Percentiles rank a stretch among this genome's conserved stretches.
These are phyloP conservation scores for Manis javanica DNA, from an alignment of 2,797 vertebrate genomes.

Conservation along the genomic window DNA sequence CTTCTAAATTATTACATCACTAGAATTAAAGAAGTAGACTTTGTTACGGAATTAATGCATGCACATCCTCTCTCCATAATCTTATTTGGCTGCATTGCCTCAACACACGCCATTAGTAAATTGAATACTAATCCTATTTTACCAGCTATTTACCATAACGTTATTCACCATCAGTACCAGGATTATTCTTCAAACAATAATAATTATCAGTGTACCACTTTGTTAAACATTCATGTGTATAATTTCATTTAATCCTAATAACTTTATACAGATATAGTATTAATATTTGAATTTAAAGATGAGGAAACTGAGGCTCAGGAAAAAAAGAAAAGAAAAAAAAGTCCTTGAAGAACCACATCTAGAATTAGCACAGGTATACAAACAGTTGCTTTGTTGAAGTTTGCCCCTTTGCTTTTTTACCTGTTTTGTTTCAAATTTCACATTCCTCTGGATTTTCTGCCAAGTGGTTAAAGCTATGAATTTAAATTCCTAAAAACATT, in stretches of 20 bases:
- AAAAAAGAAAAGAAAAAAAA: neutral
- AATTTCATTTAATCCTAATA: neutral
- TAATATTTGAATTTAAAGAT: slow-evolving; percentile 7
- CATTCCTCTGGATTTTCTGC: neutral
- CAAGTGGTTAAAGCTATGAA: neutral
- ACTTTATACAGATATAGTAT: neutral
- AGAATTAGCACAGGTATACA: neutral
- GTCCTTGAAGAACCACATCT: neutral
- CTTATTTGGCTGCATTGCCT: neutral
- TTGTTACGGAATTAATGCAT: neutral
- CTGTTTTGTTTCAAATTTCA: neutral
- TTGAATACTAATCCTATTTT: neutral
- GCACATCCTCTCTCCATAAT: neutral
- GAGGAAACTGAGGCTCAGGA: neutral
- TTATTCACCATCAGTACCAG: neutral
- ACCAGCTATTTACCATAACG: neutral
- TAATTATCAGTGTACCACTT: neutral
- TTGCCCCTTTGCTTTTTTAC: neutral
- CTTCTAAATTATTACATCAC: neutral
- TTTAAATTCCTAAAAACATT: neutral
- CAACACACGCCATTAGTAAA: neutral
- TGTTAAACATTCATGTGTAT: neutral
- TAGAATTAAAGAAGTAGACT: neutral
- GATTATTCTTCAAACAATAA: neutral
- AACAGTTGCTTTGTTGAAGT: neutral